A percentile compares a stretch with the other conserved stretches of the same genome.
Conservation (phyloP, 2,888 invertebrate species). For the Tineola bisselliella region DNA sequence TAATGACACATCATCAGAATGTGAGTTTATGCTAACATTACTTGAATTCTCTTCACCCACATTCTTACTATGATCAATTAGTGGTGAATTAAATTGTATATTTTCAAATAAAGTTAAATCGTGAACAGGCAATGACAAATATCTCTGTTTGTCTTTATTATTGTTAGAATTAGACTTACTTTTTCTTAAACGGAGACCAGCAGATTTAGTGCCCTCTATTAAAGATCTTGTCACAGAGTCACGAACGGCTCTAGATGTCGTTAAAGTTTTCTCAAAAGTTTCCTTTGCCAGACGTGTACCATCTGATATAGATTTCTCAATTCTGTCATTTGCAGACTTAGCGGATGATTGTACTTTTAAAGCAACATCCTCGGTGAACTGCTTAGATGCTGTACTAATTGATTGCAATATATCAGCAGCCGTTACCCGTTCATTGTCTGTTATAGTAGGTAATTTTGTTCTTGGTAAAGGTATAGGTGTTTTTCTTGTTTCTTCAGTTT, state of each 20-base stretch:
- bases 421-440: constrained; percentile 30
- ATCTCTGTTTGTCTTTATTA: constrained; percentile 38
- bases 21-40: constrained; percentile 35
- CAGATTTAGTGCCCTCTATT: constrained; percentile 70
- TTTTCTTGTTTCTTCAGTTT: constrained; percentile 36
- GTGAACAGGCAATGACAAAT: constrained; percentile 65
- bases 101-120: constrained; percentile 71
- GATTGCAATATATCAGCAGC: constrained; percentile 58
- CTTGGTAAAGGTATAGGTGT: constrained; percentile 67
- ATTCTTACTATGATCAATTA: constrained; percentile 50
- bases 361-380: constrained; percentile 65
- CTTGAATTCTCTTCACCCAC: constrained; percentile 32
- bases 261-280: constrained; percentile 53
- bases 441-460: constrained; percentile 33
- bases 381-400: constrained; percentile 66
- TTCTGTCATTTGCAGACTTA: constrained; percentile 46
- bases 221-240: constrained; percentile 69
- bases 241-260: constrained; percentile 58
- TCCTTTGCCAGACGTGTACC: constrained; percentile 54
- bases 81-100: constrained; percentile 72
- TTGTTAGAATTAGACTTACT: constrained; percentile 25
- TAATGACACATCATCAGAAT: constrained; percentile 47
- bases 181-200: constrained; percentile 55
- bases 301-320: constrained; percentile 46
- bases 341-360: constrained; percentile 56